These are phyloP conservation scores for Octodon degus DNA, from an alignment of 2,113 vertebrate species.

Conservation along the genomic window DNA sequence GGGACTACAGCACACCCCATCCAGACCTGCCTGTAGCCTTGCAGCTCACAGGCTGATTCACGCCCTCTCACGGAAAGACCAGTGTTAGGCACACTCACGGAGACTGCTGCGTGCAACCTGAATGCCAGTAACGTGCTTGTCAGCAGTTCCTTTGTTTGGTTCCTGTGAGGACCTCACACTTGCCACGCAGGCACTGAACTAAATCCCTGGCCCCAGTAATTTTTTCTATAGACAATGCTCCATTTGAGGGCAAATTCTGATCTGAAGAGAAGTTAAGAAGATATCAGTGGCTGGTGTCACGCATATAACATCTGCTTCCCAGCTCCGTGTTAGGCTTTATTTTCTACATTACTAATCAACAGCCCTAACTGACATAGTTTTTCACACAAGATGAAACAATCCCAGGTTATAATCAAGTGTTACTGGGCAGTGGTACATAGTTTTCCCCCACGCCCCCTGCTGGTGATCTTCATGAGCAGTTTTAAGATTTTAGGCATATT, in stretches of 20 bases:
- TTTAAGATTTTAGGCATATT: background rate
- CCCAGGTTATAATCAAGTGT: background rate
- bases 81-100: background rate
- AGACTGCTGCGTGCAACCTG: background rate
- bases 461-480: background rate
- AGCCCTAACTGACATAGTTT: background rate
- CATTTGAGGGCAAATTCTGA: background rate
- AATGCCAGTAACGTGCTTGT: background rate
- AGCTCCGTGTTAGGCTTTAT: background rate
- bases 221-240: background rate
- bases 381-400: background rate
- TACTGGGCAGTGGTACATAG: background rate
- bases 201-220: too few species aligned
- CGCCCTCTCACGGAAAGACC: background rate
- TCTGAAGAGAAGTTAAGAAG: slow-evolving; percentile 4
- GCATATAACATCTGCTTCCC: background rate
- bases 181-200: too few species aligned
- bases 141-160: background rate
- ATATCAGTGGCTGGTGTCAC: background rate
- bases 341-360: background rate
- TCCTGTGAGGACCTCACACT: too few species aligned
- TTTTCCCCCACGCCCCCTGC: too few species aligned
- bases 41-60: background rate
- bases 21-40: background rate
- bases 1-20: fast-evolving